Evolutionary conservation across 2,113 vertebrate genomes (phyloP).

Genomic region (Phylloscopus trochilus): DNA sequence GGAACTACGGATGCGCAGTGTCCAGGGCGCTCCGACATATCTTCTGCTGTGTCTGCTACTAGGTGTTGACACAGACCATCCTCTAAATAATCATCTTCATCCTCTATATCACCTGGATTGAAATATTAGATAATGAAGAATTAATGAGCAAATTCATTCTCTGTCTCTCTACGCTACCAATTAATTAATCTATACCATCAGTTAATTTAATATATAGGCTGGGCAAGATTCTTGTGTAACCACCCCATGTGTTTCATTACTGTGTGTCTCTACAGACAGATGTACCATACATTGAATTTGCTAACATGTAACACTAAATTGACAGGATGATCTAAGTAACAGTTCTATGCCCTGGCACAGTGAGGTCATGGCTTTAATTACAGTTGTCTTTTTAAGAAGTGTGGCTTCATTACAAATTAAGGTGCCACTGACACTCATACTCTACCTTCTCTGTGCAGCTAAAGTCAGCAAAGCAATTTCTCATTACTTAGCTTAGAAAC

Average conservation of each 20-base stretch:
- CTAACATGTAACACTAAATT: background rate
- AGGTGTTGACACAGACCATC: constrained; percentile 56
- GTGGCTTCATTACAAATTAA: background rate
- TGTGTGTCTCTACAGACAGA: background rate
- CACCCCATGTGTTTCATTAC: background rate
- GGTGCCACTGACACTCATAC: background rate
- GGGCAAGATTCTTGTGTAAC: background rate
- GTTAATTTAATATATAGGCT: background rate
- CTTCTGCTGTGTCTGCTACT: constrained; percentile 52
- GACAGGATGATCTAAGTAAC: background rate
- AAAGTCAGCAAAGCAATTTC: background rate
- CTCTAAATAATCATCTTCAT: constrained; percentile 76
- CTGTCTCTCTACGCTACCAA: background rate
- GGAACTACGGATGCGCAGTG: background rate
- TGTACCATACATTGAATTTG: background rate
- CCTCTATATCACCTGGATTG: constrained; percentile 76
- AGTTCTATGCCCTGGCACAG: background rate
- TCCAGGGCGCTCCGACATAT: background rate
- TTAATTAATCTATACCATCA: background rate
- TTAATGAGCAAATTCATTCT: background rate
- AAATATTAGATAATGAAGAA: background rate
- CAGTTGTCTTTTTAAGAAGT: background rate
- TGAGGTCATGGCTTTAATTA: background rate
- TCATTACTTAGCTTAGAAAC: background rate
- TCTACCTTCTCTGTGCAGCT: background rate